Percentiles rank a stretch among this genome's conserved stretches.
Conservation (phyloP, 2,113 vertebrate genomes). For the Macrotus californicus region DNA sequence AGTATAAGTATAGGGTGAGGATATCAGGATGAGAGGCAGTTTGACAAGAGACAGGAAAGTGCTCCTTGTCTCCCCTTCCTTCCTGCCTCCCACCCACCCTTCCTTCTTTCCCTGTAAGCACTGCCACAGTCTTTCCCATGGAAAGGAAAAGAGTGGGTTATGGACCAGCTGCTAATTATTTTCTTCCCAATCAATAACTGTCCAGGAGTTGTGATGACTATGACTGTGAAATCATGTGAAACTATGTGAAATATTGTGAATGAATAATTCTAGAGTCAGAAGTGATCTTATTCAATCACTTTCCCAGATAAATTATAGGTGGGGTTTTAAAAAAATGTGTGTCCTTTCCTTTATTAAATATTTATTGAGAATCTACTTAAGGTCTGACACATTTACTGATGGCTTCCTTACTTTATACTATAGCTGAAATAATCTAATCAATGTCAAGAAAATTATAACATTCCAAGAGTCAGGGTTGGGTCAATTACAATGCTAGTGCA, state of each 20-base stretch:
- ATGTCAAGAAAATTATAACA: not conserved
- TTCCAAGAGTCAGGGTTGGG: not conserved
- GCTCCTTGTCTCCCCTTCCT: not conserved
- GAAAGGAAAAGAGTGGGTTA: not conserved
- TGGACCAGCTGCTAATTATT: not conserved
- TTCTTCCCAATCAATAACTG: not conserved
- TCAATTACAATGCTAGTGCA: not conserved
- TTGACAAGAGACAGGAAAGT: not conserved
- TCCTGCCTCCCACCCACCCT: not conserved
- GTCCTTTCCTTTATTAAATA: not conserved
- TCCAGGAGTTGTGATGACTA: not conserved
- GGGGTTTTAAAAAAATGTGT: not conserved
- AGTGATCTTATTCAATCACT: not conserved
- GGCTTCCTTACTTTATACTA: not conserved
- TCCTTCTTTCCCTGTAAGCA: not conserved
- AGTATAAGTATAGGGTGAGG: not conserved
- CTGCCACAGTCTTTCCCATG: not conserved
- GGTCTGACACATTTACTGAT: not conserved
- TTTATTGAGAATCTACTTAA: not conserved
- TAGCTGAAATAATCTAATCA: not conserved
- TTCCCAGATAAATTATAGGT: not conserved
- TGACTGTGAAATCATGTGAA: not conserved
- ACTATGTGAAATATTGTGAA: not conserved
- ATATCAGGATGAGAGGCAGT: fast-evolving
- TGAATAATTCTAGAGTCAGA: not conserved